A percentile compares a stretch with the other conserved stretches of the same genome.
These are phyloP conservation scores for Taurulus bubalis DNA, from an alignment of 2,113 vertebrate genomes.

Conservation along the genomic window DNA sequence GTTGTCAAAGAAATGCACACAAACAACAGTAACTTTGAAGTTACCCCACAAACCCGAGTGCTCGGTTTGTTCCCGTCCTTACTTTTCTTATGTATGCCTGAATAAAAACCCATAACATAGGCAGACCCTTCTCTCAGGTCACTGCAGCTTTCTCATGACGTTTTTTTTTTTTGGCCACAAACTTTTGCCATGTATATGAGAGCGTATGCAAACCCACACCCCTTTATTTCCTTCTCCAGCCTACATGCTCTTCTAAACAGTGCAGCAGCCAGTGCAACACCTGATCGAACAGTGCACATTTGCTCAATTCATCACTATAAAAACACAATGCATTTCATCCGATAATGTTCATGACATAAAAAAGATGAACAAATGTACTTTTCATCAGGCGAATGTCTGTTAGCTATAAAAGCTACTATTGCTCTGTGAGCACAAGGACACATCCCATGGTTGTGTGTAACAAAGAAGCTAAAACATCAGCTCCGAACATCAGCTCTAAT, in stretches of 20 bases:
- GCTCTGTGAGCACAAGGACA: conserved; percentile 12
- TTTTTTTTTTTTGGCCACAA: neutral
- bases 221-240: neutral
- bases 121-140: neutral
- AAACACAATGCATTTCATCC: neutral
- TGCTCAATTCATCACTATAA: neutral
- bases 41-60: conserved; percentile 25
- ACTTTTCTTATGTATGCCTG: conserved; percentile 38
- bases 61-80: neutral
- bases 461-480: conserved; percentile 39
- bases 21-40: conserved; percentile 65
- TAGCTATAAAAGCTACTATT: conserved; percentile 21
- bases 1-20: conserved; percentile 51
- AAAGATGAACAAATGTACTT: neutral
- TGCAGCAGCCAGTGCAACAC: neutral
- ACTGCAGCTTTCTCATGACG: neutral
- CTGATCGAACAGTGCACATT: neutral
- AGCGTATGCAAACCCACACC: neutral
- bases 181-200: conserved; percentile 15
- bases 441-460: neutral
- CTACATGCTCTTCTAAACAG: neutral
- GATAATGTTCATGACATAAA: neutral
- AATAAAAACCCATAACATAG: conserved; percentile 32
- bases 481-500: conserved; percentile 42
- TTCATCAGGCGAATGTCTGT: neutral